Percentiles rank a stretch among this genome's conserved stretches.
Conservation (phyloP, 1,140 invertebrate genomes). For the Drosophila persimilis region DNA sequence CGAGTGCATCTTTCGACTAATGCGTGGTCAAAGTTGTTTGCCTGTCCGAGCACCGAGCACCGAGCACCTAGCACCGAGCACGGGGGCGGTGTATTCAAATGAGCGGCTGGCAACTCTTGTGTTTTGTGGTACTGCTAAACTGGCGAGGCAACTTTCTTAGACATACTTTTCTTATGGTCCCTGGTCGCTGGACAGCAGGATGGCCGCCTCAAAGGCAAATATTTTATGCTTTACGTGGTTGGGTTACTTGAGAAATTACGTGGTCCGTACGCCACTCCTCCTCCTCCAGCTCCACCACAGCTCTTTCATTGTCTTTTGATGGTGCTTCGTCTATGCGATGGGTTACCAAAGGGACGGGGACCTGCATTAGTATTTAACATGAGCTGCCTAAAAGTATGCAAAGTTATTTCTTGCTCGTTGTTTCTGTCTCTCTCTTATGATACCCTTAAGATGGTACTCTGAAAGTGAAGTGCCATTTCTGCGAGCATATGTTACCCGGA, state of each 20-base stretch:
- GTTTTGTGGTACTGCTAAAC: conserved; percentile 58
- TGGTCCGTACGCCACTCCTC: conserved; percentile 46
- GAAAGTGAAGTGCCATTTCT: too few relatives aligned
- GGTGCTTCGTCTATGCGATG: conserved; percentile 27
- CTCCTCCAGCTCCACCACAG: conserved; percentile 1
- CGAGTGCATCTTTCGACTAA: conserved; percentile 54
- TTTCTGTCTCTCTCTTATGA: too few relatives aligned
- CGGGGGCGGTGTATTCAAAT: conserved; percentile 69
- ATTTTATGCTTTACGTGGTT: conserved; percentile 81
- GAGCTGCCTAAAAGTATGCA: conserved; percentile 76
- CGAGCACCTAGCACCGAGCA: too few relatives aligned
- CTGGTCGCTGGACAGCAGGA: background rate
- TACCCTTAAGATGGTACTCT: background rate
- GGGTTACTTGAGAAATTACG: conserved; percentile 80
- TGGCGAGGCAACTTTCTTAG: conserved; percentile 59
- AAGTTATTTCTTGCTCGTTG: conserved; percentile 68
- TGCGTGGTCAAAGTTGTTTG: conserved; percentile 78
- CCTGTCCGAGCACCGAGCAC: conserved; percentile 19
- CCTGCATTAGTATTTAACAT: conserved; percentile 74
- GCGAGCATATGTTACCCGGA: too few relatives aligned
- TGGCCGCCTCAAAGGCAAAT: conserved; percentile 56
- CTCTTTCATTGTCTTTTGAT: conserved; percentile 46
- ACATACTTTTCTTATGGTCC: conserved; percentile 66
- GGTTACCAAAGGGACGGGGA: background rate
- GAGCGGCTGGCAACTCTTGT: conserved; percentile 49